A percentile compares a stretch with the other conserved stretches of the same genome.
Evolutionary conservation across 2,888 invertebrate species (phyloP).

Genomic region (Drosophila flavopinicola): DNA sequence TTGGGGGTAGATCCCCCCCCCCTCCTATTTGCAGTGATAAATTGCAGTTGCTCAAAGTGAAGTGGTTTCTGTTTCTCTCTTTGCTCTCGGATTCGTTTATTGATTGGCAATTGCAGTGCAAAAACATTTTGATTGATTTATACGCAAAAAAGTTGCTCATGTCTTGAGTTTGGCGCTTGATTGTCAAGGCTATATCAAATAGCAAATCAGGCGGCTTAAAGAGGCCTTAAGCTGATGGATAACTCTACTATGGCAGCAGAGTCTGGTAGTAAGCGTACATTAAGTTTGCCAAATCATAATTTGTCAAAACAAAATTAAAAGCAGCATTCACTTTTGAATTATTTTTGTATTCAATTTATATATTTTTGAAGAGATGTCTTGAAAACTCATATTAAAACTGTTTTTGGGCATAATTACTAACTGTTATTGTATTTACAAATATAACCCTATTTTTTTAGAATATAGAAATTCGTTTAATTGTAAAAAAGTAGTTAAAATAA

Average conservation of each 20-base stretch:
- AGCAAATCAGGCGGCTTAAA: slow-evolving; percentile 11
- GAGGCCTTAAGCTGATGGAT: slow-evolving; percentile 1
- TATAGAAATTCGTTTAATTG: too few relatives aligned
- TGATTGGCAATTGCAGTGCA: slow-evolving; percentile 54
- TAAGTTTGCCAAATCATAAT: too few relatives aligned
- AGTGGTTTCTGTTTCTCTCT: slow-evolving; percentile 8
- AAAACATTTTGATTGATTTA: slow-evolving; percentile 55
- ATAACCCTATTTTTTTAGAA: too few relatives aligned
- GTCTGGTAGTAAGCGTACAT: too few relatives aligned
- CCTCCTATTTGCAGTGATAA: slow-evolving; percentile 54
- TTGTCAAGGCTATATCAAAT: slow-evolving; percentile 23
- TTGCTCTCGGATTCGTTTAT: slow-evolving; percentile 34
- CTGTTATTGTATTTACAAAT: too few relatives aligned
- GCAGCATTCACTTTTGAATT: too few relatives aligned
- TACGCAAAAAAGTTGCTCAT: slow-evolving; percentile 1
- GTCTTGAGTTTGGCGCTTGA: slow-evolving; percentile 14
- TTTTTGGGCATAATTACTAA: too few relatives aligned
- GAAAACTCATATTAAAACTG: too few relatives aligned
- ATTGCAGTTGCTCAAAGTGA: slow-evolving; percentile 54
- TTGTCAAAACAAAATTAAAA: too few relatives aligned
- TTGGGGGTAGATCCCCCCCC: background rate
- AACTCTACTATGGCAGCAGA: background rate
- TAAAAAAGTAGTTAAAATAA: too few relatives aligned
- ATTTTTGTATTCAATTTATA: too few relatives aligned
- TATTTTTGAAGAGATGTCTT: too few relatives aligned